Base-by-base conservation (phyloP, 2,888 invertebrate species). In the Lycocerus yunnanus region DNA sequence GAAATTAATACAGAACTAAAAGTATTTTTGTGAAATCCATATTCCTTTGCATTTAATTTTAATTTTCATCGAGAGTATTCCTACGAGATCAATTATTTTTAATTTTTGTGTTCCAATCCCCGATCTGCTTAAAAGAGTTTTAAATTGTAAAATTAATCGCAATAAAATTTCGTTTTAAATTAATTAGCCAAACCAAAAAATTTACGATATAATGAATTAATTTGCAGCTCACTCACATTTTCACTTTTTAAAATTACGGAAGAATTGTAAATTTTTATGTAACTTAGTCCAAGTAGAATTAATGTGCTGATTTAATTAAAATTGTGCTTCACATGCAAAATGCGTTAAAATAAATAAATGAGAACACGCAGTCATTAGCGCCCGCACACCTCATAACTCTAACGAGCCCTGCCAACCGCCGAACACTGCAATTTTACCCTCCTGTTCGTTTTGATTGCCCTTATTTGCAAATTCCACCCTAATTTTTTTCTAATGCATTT, bases 291-390 rank as follows among this genome's bases (percentile, higher is more conserved):
- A 60, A 18, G 61, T 61, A 16, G 13, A 18, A 61, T 61, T 61
- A 61, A 61, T 21, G 24, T 21, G 24, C 11, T 24, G 66, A 70
- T 71, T 74, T 77, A 77, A 77, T 75, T 77, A 77, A 75, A 75
- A 75, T 61, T 69, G 72, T 69, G 69, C 67, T 69, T 73, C 68
- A 72, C 68, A 72, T 71, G 75, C 77, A 66, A 72, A 77, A 75
- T 71, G 72, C 71, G 77, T 74, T 69, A 67, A 75, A 77, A 77
- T 77, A 77, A 77, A 77, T 77, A 77, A 77, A 75, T 75, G 74
- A 77, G 72, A 69, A 72, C 70, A 71, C 70, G 67, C 68, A 70
- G 21, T 70, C 70, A 71, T 74, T 73, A 74, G 63, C 74, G 70
- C 75, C 72, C 72, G 75, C 72, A 72, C 75, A 72, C 75, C 72